Percentiles rank a stretch among this genome's conserved stretches.
Evolutionary conservation across 2,888 invertebrate species (phyloP).

Genomic region (Strigamia crassipes): DNA sequence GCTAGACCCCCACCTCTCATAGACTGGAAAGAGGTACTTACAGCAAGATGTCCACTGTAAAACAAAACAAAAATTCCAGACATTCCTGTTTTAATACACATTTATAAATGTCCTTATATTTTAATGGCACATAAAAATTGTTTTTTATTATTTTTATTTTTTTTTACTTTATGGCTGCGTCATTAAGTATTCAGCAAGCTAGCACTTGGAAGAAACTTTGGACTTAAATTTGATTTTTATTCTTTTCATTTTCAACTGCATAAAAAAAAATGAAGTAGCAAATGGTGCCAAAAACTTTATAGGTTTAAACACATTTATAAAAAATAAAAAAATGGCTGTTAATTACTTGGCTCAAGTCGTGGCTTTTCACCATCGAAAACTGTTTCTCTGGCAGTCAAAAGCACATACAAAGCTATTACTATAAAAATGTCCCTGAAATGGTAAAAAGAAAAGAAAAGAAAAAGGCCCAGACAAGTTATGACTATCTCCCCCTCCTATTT

Average conservation of each 20-base stretch:
- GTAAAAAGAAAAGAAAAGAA: background rate
- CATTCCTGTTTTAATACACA: too few relatives aligned
- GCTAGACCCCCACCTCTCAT: too few relatives aligned
- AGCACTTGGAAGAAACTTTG: too few relatives aligned
- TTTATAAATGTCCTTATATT: too few relatives aligned
- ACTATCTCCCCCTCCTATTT: background rate
- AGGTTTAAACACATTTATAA: background rate
- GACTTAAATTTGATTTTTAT: too few relatives aligned
- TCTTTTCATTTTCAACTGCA: background rate
- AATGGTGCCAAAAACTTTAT: slow-evolving; percentile 2
- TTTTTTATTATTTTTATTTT: background rate
- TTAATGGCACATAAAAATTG: too few relatives aligned
- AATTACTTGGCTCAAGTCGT: background rate
- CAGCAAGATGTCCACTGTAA: too few relatives aligned
- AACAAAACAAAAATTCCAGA: too few relatives aligned
- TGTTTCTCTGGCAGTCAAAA: slow-evolving; percentile 4
- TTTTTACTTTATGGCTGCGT: background rate
- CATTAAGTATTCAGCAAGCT: background rate
- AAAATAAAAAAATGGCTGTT: background rate
- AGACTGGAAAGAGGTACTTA: too few relatives aligned
- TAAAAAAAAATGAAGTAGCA: background rate
- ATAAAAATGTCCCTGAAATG: background rate
- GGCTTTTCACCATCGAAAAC: background rate
- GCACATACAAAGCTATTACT: slow-evolving; percentile 16
- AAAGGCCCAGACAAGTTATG: background rate